These are phyloP conservation scores for Blennius ocellaris DNA, from an alignment of 2,113 vertebrate genomes.

Conservation along the genomic window DNA sequence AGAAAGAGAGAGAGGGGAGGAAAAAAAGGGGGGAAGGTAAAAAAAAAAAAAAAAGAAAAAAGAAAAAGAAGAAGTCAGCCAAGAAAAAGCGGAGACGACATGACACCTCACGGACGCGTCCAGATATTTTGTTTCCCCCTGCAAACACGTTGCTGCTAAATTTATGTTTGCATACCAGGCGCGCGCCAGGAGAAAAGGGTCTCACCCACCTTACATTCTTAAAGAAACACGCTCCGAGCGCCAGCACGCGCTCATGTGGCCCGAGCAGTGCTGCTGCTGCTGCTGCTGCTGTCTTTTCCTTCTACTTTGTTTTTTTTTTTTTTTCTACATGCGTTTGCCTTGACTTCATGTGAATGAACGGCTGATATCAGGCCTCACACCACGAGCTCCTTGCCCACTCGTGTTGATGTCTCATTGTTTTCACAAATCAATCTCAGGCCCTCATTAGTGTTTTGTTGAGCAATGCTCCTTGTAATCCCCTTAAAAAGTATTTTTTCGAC, in stretches of 20 bases:
- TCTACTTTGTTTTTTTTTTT: too few relatives aligned
- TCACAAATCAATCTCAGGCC: too few relatives aligned
- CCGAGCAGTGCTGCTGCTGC: too few relatives aligned
- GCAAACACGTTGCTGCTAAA: constrained; percentile 83
- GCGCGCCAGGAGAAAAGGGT: constrained; percentile 75
- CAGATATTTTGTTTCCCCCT: constrained; percentile 73
- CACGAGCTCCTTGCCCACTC: too few relatives aligned
- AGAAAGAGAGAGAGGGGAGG: neutral
- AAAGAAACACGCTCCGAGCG: constrained; percentile 77
- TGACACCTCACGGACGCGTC: constrained; percentile 71
- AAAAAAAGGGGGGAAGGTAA: neutral
- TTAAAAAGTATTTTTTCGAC: too few relatives aligned
- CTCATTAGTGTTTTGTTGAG: too few relatives aligned
- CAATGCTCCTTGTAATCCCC: too few relatives aligned
- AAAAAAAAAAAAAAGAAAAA: neutral
- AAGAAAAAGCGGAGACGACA: constrained; percentile 60
- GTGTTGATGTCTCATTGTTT: too few relatives aligned
- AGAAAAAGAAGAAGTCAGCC: constrained; percentile 41
- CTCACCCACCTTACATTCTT: constrained; percentile 84
- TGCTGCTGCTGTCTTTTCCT: too few relatives aligned
- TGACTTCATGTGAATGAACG: neutral
- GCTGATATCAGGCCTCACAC: too few relatives aligned
- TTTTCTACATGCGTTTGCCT: neutral
- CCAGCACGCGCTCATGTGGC: constrained; percentile 27
- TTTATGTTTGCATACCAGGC: constrained; percentile 84